These are phyloP conservation scores for Mystacornis crossleyi DNA, from an alignment of 2,113 vertebrate species.

Conservation along the genomic window DNA sequence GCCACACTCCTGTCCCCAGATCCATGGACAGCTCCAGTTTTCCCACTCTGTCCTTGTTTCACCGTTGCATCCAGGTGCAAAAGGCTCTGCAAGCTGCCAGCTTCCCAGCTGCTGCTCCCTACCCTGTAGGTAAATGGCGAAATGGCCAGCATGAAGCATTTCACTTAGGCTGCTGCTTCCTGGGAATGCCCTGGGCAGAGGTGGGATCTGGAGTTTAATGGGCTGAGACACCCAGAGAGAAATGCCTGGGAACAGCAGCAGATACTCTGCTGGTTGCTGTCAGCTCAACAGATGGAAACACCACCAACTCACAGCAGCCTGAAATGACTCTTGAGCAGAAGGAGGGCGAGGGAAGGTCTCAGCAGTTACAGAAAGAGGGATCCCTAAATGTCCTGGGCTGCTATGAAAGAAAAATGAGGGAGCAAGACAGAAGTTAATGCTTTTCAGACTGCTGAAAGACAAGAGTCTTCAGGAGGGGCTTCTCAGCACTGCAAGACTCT, in stretches of 20 bases:
- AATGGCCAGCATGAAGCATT: not conserved
- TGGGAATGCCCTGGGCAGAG: fast-evolving
- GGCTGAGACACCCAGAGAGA: not conserved
- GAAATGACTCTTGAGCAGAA: not conserved
- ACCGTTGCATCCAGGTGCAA: fast-evolving
- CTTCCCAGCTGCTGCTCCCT: not conserved
- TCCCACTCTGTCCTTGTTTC: not conserved
- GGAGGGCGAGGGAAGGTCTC: not conserved
- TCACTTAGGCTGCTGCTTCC: not conserved
- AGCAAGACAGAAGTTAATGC: not conserved
- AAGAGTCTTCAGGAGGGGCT: not conserved
- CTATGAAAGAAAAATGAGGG: not conserved
- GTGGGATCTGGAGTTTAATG: not conserved
- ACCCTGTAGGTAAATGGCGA: not conserved
- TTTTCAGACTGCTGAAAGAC: not conserved
- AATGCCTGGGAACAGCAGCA: not conserved
- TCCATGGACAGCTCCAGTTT: not conserved
- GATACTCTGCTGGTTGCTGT: not conserved
- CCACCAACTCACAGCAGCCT: not conserved
- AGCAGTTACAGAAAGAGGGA: not conserved
- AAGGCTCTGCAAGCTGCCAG: not conserved
- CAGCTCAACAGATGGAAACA: not conserved
- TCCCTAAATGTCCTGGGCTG: not conserved
- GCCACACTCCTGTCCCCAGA: not conserved
- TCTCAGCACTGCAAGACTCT: not conserved